These are phyloP conservation scores for Formica exsecta DNA, from an alignment of 1,140 invertebrate species.

Conservation along the genomic window DNA sequence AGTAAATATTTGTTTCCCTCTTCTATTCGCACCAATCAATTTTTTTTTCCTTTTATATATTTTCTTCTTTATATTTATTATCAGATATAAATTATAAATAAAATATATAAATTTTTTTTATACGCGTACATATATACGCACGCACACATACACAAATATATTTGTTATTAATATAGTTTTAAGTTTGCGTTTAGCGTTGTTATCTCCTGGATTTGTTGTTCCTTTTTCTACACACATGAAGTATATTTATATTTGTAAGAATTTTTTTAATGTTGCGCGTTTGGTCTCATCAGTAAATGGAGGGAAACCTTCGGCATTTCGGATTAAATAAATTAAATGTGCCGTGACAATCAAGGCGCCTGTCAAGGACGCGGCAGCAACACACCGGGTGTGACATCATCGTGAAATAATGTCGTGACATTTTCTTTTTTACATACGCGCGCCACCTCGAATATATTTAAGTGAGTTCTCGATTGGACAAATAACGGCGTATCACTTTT, in stretches of 20 bases:
- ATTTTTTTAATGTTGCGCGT: not conserved
- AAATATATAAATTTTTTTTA: not conserved
- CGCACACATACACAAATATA: too few relatives aligned
- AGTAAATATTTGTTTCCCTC: not conserved
- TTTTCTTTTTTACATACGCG: slow-evolving; percentile 19
- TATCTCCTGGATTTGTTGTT: not conserved
- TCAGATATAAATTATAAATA: not conserved
- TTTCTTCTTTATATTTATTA: not conserved
- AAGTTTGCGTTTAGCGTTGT: too few relatives aligned
- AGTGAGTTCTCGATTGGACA: not conserved
- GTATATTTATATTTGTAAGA: not conserved
- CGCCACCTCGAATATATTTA: slow-evolving; percentile 18
- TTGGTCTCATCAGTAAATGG: not conserved
- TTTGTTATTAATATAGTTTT: too few relatives aligned
- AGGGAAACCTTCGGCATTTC: not conserved
- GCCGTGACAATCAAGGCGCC: not conserved
- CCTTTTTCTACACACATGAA: not conserved
- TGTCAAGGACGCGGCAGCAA: slow-evolving; percentile 23
- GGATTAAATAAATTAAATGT: slow-evolving; percentile 34
- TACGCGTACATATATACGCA: too few relatives aligned
- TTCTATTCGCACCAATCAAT: not conserved
- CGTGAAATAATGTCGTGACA: slow-evolving; percentile 51
- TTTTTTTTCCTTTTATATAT: not conserved
- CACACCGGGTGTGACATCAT: slow-evolving; percentile 36
- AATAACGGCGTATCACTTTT: slow-evolving; percentile 4